Evolutionary conservation across 2,797 vertebrate species (phyloP).

Genomic region (Lepus oiostolus): DNA sequence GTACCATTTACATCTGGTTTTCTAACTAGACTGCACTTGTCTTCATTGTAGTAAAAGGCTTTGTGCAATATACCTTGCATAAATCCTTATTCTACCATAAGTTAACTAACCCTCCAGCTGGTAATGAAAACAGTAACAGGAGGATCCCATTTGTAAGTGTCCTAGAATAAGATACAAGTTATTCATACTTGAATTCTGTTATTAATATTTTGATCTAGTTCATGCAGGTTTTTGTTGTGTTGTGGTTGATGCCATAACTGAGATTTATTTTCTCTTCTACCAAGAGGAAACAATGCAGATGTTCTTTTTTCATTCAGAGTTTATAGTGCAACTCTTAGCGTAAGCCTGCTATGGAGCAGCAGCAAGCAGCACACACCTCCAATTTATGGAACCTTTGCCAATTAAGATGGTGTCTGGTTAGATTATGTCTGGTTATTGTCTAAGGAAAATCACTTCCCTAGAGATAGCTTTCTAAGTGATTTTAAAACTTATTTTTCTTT

Average conservation of each 20-base stretch:
- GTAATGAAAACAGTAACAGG: too few relatives aligned
- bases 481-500: too few relatives aligned
- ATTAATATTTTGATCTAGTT: constrained; percentile 61
- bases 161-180: constrained; percentile 73
- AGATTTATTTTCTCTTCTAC: not conserved
- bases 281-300: constrained; percentile 9
- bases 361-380: not conserved
- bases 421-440: constrained; percentile 53
- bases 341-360: not conserved
- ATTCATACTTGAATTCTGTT: constrained; percentile 80
- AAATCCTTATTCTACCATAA: constrained; percentile 84
- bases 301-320: constrained; percentile 50
- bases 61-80: constrained; percentile 68
- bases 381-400: constrained; percentile 9
- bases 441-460: constrained; percentile 64
- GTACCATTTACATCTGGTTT: constrained; percentile 80
- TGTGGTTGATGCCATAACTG: constrained; percentile 73
- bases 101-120: constrained; percentile 8
- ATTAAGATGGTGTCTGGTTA: constrained; percentile 10
- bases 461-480: constrained; percentile 74
- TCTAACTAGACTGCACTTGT: constrained; percentile 75
- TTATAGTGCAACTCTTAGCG: constrained; percentile 46
- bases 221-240: constrained; percentile 78
- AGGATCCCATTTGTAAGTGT: not conserved
- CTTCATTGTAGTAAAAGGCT: constrained; percentile 73